A percentile compares a stretch with the other conserved stretches of the same genome.
phyloP scores from a whole-genome alignment of 2,113 vertebrate genomes.

The Sminthopsis crassicaudata region DNA sequence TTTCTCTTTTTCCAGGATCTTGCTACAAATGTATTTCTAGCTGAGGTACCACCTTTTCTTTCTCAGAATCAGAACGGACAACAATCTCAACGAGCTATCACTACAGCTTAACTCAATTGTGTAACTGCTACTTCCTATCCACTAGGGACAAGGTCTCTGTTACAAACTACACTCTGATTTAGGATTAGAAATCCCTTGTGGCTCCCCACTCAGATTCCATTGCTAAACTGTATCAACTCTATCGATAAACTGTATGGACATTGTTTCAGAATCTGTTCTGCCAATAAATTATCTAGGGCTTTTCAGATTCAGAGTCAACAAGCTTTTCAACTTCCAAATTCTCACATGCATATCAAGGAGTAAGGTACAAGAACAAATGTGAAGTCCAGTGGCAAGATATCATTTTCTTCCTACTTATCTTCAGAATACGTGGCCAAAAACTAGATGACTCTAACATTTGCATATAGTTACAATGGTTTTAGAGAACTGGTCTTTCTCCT shows the following conservation, averaged over 20 bases:
- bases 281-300: background rate
- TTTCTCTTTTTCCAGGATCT: background rate
- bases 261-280: background rate
- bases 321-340: background rate
- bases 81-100: background rate
- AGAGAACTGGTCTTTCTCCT: background rate
- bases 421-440: background rate
- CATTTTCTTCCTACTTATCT: background rate
- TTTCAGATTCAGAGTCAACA: background rate
- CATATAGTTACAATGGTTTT: background rate
- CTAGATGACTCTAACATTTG: background rate
- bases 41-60: background rate
- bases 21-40: background rate
- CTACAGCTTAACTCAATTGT: background rate
- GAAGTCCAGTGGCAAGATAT: background rate
- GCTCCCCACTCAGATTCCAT: background rate
- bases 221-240: background rate
- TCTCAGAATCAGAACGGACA: background rate
- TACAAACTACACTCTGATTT: background rate
- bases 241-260: background rate
- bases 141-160: background rate
- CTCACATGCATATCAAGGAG: background rate
- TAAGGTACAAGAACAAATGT: background rate
- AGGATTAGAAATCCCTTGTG: background rate
- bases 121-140: background rate